Evolutionary conservation across 1,140 invertebrate genomes (phyloP), one percentile per base, ranked within the genome.

Genomic region (Brachionus sp.): DNA sequence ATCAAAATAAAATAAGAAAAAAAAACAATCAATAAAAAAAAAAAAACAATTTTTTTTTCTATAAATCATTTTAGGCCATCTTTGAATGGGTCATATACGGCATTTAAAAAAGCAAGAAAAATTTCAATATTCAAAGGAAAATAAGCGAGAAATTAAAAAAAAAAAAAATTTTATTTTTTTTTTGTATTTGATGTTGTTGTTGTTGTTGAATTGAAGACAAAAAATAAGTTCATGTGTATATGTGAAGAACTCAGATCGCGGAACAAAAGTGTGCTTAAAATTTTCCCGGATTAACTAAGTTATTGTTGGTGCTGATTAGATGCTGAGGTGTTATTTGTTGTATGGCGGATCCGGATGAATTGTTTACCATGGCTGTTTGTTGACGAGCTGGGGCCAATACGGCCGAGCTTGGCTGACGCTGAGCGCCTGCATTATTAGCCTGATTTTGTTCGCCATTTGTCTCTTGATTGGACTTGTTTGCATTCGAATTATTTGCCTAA

Each of bases 241-340:
- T 7, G 50, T n/a, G 39, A 70, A 39, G n/a, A 70, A 39, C 33
- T 39, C 66, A 70, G 66, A 70, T 70, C 37, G 66, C 66, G 66
- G 66, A 70, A 70, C 66, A 37, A n/a, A 16, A 16, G 12, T 39
- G n/a, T 50, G 19, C 12, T 75, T 46, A 75, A 25, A 75, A 75
- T 75, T 75, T 75, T 25, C 70, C 70, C 7, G 70, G 16, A 46
- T 75, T 75, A 75, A 75, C 25, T 75, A 75, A 50, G 39, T 75
- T 75, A 50, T 46, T 75, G 42, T 29, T 75, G 16, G 19, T 75
- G 19, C 44, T 44, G 70, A 44, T 75, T 75, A 75, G 70, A 75
- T 75, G 70, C 44, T 75, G 70, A 75, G 70, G 70, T 46, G 39
- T 9, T 75, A 75, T 19, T 75, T 75, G 70, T 75, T 75, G 70